Conservation (phyloP, 1,140 invertebrate genomes). For the Dermatophagoides farinae region DNA sequence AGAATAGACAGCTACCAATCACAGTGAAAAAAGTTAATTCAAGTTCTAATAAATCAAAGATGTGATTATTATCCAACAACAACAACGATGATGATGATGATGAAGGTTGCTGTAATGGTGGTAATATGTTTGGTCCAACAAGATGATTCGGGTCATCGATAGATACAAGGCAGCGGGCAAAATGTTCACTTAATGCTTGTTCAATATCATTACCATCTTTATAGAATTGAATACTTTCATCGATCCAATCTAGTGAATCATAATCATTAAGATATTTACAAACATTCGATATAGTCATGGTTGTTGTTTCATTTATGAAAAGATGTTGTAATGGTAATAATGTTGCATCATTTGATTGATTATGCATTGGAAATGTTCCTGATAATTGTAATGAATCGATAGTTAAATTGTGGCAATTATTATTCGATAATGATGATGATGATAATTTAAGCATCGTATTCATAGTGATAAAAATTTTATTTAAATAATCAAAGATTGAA, state of each 20-base stretch:
- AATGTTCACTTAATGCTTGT: constrained; percentile 6
- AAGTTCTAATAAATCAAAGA: neutral
- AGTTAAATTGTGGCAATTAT: no score
- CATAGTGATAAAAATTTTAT: no score
- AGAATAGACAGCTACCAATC: neutral
- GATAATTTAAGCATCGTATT: no score
- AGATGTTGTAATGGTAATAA: neutral
- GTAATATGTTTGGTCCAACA: no score
- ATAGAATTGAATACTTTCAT: neutral
- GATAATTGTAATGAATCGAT: no score
- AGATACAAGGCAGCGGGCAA: neutral
- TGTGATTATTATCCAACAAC: neutral
- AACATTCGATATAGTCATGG: neutral
- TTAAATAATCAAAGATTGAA: no score
- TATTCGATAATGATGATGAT: no score
- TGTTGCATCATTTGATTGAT: neutral
- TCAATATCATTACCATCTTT: neutral
- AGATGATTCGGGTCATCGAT: neutral
- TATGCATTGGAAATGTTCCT: neutral
- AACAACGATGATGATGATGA: neutral
- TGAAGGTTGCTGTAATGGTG: neutral
- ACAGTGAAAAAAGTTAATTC: neutral
- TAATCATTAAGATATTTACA: neutral
- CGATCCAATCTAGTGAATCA: constrained; percentile 3
- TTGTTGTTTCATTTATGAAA: neutral